Evolutionary conservation across 92 coral and sea anemone species (phyloP), one percentile per base, ranked within the genome.

Genomic region (Actinernus sp.): DNA sequence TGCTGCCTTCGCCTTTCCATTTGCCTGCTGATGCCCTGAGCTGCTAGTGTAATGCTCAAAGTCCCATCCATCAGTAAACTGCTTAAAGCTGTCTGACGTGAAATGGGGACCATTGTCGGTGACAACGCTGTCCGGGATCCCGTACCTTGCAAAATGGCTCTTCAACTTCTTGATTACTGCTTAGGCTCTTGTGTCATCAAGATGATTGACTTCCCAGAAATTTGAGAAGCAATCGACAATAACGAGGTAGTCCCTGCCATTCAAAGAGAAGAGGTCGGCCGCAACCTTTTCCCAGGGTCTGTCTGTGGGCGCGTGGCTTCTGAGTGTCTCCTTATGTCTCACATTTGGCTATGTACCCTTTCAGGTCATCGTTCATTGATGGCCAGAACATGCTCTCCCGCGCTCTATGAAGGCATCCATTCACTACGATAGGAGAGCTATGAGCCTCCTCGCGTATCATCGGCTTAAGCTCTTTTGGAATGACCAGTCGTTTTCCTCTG

Each of bases 311-410:
- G 59, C 47, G 28, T 75, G 83, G 12, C 65, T 64, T 49, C 59
- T 26, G 26, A 75, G 63, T 17, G 66, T 73, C 46, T 73, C 81
- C 38, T 61, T 73, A n/a, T n/a, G n/a, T n/a, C n/a, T n/a, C n/a
- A n/a, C n/a, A n/a, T n/a, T n/a, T n/a, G n/a, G n/a, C n/a, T n/a
- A n/a, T n/a, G n/a, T n/a, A n/a, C n/a, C n/a, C n/a, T n/a, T n/a
- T n/a, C n/a, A n/a, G n/a, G 18, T 31, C 62, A 50, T 12, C 50
- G 29, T 18, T 51, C 73, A 65, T 65, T 1, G 56, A 49, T 2
- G n/a, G n/a, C n/a, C n/a, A n/a, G n/a, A n/a, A n/a, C n/a, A n/a
- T n/a, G n/a, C n/a, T n/a, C n/a, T n/a, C n/a, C n/a, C n/a, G n/a
- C n/a, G n/a, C n/a, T n/a, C n/a, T n/a, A n/a, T n/a, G n/a, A n/a